A percentile compares a stretch with the other conserved stretches of the same genome.
Evolutionary conservation across 1,140 invertebrate genomes (phyloP).

Genomic region (Uloborus diversus): DNA sequence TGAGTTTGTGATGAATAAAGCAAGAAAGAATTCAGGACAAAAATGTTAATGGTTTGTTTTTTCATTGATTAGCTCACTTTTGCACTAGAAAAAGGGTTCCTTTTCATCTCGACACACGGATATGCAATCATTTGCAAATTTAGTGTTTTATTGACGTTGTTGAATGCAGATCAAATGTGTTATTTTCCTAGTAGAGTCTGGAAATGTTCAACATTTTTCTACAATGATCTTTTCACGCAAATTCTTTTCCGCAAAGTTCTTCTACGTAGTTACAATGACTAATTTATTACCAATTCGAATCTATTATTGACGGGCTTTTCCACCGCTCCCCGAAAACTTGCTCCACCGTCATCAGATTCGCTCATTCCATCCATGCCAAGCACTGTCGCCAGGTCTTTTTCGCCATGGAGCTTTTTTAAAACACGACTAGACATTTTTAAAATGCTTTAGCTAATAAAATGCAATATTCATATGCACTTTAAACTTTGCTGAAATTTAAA

Average conservation of each 20-base stretch:
- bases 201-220: too few species aligned
- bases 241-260: not conserved
- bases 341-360: conserved; percentile 68
- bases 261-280: not conserved
- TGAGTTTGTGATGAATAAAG: too few species aligned
- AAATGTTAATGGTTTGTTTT: too few species aligned
- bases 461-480: too few species aligned
- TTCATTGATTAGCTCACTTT: too few species aligned
- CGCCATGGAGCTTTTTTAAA: conserved; percentile 72
- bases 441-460: too few species aligned
- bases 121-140: not conserved
- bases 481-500: too few species aligned
- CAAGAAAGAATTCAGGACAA: too few species aligned
- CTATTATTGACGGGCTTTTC: conserved; percentile 69
- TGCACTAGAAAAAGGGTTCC: too few species aligned
- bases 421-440: conserved; percentile 76
- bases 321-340: conserved; percentile 59
- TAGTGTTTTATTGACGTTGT: not conserved
- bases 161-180: too few species aligned
- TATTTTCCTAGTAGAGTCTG: not conserved
- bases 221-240: too few species aligned
- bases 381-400: conserved; percentile 65
- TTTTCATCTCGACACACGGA: too few species aligned
- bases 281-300: conserved; percentile 74
- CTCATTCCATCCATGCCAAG: conserved; percentile 66